Evolutionary conservation across 2,797 vertebrate species (phyloP).

Genomic region (Ciconia nigra): DNA sequence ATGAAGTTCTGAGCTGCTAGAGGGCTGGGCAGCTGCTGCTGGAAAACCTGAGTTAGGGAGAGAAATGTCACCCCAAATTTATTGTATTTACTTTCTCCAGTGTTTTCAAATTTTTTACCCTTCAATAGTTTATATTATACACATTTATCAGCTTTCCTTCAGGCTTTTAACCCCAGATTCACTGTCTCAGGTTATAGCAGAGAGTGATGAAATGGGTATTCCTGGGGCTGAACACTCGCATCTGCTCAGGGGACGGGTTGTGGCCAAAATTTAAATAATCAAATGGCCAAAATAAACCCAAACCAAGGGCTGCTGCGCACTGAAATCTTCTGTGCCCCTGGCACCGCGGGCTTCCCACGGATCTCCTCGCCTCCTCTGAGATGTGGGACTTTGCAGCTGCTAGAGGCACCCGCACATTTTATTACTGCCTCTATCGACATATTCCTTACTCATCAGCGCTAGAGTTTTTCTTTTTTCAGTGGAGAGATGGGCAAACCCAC

Average conservation of each 20-base stretch:
- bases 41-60: conserved; percentile 26
- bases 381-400: background rate
- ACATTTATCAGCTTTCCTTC: conserved; percentile 51
- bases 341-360: rapidly evolving
- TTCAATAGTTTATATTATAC: conserved; percentile 52
- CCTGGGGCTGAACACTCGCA: background rate
- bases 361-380: background rate
- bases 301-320: background rate
- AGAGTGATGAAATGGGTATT: conserved; percentile 2
- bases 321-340: background rate
- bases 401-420: rapidly evolving
- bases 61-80: conserved; percentile 51
- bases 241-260: background rate
- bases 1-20: background rate
- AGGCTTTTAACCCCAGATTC: conserved; percentile 55
- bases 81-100: conserved; percentile 56
- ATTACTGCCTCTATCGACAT: background rate
- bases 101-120: conserved; percentile 55
- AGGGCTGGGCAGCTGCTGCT: conserved; percentile 12
- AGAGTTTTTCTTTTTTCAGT: background rate
- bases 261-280: background rate
- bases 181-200: conserved; percentile 6
- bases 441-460: background rate
- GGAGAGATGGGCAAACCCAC: background rate
- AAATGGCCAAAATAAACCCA: background rate